These are phyloP conservation scores for Hippocampus guttulatus DNA, from an alignment of 2,113 vertebrate genomes.

Conservation along the genomic window DNA sequence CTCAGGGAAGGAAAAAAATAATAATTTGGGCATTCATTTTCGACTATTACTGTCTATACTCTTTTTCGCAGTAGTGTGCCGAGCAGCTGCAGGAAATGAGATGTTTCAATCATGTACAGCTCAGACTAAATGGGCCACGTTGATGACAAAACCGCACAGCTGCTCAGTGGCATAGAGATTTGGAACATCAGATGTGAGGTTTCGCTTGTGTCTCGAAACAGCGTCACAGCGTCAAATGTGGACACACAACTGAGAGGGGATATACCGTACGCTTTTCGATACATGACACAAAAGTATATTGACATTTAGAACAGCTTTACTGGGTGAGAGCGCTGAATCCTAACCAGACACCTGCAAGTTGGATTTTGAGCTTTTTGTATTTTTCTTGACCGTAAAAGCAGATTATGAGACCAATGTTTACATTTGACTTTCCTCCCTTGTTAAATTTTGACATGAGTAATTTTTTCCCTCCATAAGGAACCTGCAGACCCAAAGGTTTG, in stretches of 20 bases:
- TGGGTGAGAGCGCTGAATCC: no score
- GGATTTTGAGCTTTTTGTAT: no score
- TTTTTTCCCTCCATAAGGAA: no score
- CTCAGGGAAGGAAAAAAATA: background rate
- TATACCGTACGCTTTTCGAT: background rate
- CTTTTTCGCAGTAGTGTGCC: conserved; percentile 23
- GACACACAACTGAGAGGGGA: background rate
- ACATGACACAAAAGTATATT: background rate
- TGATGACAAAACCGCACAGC: background rate
- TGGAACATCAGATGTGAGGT: conserved; percentile 14
- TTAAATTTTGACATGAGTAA: no score
- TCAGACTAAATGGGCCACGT: background rate
- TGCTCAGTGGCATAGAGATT: background rate
- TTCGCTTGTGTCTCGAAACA: background rate
- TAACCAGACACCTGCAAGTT: no score
- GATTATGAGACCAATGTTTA: no score
- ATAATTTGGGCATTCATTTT: conserved; percentile 9
- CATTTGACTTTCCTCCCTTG: no score
- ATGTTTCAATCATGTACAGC: conserved; percentile 41
- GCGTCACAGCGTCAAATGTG: background rate
- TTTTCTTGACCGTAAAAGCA: no score
- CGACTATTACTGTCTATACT: conserved; percentile 27
- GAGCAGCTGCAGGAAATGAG: conserved; percentile 44
- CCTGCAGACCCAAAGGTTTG: no score
- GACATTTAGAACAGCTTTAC: no score